Base-by-base conservation (phyloP, 2,113 vertebrate genomes). In the Leptobrachium leishanense region DNA sequence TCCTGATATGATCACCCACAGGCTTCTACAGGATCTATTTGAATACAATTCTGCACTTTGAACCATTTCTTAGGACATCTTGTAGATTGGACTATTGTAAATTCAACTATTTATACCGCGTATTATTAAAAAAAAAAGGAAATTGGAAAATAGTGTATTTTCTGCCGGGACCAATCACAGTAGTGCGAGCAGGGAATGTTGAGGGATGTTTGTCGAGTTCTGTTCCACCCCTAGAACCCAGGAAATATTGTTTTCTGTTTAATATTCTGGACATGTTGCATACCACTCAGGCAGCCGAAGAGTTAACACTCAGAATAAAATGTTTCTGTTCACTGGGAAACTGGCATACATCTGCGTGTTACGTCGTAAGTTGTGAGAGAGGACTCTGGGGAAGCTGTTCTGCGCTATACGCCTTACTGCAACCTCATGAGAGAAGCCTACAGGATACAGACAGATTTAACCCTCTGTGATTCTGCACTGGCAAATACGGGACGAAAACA, bases 251-350 rank as follows among this genome's bases (percentile, higher is more conserved):
- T 4, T 50, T 5, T 1, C 8, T 4, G 4, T 8, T 50, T 59
- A 15, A 11, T 59, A 59, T 13, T 15, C 13, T 59, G 55, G 55
- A 59, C 10, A 15, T 59, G 8, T 59, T 59, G 13, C 55, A 11
- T 13, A 59, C 55, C 11, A 12, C 2, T 50, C 13, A 12, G 55
- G 55, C 6, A 59, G 55, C 55, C 55, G 13, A 11, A 59, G 55
- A 59, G 55, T 59, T 59, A 59, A 59, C 10, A 3, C 4, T 59
- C 10, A 11, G 55, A 59, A 59, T 59, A 59, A 59, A 59, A 15
- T 59, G 55, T 15, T 59, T 59, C 55, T 59, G 55, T 59, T 59
- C 55, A 59, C 55, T 59, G 55, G 55, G 55, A 59, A 59, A 59
- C 55, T 59, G 55, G 55, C 55, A 59, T 59, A 59, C 10, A 59